Base-by-base conservation (phyloP, 2,888 invertebrate genomes). In the Drosophila borborema region DNA sequence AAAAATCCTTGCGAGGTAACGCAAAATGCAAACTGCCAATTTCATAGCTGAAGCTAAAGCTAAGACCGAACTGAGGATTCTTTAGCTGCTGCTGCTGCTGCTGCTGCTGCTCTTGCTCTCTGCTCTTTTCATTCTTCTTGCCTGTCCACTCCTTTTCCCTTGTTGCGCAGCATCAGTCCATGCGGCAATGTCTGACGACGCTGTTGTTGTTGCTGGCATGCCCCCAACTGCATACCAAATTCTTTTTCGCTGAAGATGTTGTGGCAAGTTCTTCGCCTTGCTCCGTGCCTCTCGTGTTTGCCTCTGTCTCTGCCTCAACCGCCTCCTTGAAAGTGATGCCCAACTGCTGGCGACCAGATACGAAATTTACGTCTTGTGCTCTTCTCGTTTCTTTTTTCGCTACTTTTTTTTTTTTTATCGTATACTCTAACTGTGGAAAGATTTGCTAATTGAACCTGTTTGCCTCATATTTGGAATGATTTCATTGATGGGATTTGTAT, bases 211-310 rank as follows among this genome's bases (percentile, higher is more conserved):
- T 46, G 59, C 71, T 81, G 90, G 82, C 88, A 81, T 89, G 86
- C 82, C 90, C 74, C 81, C 69, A 85, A 84, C 89, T 86, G 90
- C 90, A 90, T 86, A 90, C 89, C 90, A 89, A 86, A 86, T 86
- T 88, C 87, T 90, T 90, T 69, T 80, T 76, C 77, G 67, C 74
- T 77, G 69, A 85, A 89, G 86, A 82, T 79, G 90, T 86, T 89
- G 88, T 64, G 82, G 85, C 84, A 87, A 86, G 74, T 86, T 85
- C 82, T 60, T 48, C 45, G 40, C 58, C 36, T 36, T 59, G 10
- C 20, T 43, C 31, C 51, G 20, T 2, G 16, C 40, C 3, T 12
- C 4, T 20, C 12, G 23, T 31, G 5, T 6, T 12, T 12, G 41
- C 18, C 18, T 14, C 49, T 16, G 20, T 20, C 28, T 12, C 53